A percentile compares a stretch with the other conserved stretches of the same genome.
These are phyloP conservation scores for Heloderma charlesbogerti DNA, from an alignment of 2,113 vertebrate species.

Conservation along the genomic window DNA sequence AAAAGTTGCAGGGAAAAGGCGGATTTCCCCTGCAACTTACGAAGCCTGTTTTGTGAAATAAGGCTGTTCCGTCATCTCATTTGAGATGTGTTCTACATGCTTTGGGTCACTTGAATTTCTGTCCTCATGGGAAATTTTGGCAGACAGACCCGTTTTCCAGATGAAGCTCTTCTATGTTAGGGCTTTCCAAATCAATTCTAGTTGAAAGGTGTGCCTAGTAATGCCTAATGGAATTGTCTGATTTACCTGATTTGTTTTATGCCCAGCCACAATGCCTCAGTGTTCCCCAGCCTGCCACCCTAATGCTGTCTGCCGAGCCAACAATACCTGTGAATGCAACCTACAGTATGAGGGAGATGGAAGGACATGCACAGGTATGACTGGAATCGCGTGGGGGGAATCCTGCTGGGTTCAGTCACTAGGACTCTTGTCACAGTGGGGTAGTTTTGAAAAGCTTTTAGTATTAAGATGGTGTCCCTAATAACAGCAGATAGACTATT, in stretches of 20 bases:
- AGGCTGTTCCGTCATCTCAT: background rate
- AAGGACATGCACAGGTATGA: slow-evolving; percentile 81
- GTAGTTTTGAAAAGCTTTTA: background rate
- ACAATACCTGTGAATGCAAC: slow-evolving; percentile 85
- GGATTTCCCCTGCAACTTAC: background rate
- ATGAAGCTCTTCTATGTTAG: background rate
- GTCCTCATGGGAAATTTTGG: background rate
- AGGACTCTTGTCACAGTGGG: background rate
- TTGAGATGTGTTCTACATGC: background rate
- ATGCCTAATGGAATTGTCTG: background rate
- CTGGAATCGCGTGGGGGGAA: background rate
- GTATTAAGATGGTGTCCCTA: background rate
- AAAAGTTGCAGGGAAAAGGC: background rate
- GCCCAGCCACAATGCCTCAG: slow-evolving; percentile 70
- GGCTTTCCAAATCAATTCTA: background rate
- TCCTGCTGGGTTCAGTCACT: background rate
- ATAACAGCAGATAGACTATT: background rate
- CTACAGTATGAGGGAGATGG: slow-evolving; percentile 89
- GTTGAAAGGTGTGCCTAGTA: too few species aligned
- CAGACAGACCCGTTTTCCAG: background rate
- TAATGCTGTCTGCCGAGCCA: slow-evolving; percentile 81
- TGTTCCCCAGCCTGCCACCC: slow-evolving; percentile 85
- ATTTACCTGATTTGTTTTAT: background rate
- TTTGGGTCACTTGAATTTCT: background rate
- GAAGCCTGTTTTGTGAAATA: background rate